Percentiles rank a stretch among this genome's conserved stretches.
phyloP scores from a whole-genome alignment of 2,888 invertebrate species.

The Cryptus armator region DNA sequence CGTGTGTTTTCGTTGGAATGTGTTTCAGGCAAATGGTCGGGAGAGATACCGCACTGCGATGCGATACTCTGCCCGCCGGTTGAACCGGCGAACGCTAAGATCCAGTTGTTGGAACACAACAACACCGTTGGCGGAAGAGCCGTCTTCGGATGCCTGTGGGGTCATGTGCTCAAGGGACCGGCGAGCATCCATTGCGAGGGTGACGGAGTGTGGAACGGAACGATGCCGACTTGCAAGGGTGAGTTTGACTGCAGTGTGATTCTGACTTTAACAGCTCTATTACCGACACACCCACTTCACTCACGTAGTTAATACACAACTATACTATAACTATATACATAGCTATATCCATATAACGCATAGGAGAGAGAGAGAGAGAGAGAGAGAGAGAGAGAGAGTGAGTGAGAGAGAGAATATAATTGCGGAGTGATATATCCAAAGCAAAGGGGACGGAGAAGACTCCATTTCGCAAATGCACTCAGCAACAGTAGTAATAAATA shows the following conservation, averaged over 20 bases:
- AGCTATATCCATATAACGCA: background rate
- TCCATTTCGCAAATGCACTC: constrained; percentile 26
- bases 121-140: constrained; percentile 93
- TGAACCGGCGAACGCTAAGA: constrained; percentile 89
- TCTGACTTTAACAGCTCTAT: constrained; percentile 54
- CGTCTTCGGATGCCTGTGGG: constrained; percentile 94
- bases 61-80: constrained; percentile 92
- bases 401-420: background rate
- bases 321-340: background rate
- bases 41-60: constrained; percentile 90
- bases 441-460: background rate
- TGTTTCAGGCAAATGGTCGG: constrained; percentile 91
- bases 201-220: constrained; percentile 93
- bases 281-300: constrained; percentile 30
- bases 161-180: constrained; percentile 91
- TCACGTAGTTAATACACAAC: background rate
- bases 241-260: constrained; percentile 67
- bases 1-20: constrained; percentile 25
- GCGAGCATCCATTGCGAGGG: constrained; percentile 93
- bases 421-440: constrained; percentile 42
- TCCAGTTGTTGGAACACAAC: constrained; percentile 92
- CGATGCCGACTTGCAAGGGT: constrained; percentile 92
- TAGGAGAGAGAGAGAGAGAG: background rate
- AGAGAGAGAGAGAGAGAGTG: background rate
- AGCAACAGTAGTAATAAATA: constrained; percentile 40